A percentile compares a stretch with the other conserved stretches of the same genome.
phyloP scores from a whole-genome alignment of 2,113 vertebrate species.

The Nerophis lumbriciformis region DNA sequence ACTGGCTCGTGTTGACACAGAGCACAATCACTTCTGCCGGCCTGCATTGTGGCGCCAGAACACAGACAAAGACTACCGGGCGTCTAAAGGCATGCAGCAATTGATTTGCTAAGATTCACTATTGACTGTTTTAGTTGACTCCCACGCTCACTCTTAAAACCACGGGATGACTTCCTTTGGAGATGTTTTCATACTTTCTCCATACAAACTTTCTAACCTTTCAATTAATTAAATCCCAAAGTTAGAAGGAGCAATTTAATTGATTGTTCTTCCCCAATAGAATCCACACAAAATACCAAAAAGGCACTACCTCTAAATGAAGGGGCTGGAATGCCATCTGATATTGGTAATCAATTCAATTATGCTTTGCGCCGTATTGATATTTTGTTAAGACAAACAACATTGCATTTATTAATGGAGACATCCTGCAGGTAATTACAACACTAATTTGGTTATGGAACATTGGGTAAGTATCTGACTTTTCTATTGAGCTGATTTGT shows the following conservation, averaged over 20 bases:
- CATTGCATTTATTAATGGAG: constrained; percentile 57
- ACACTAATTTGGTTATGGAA: constrained; percentile 60
- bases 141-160: constrained; percentile 19
- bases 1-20: constrained; percentile 66
- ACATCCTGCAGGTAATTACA: constrained; percentile 57
- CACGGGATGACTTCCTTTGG: background rate
- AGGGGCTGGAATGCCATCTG: constrained; percentile 12
- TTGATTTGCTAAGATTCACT: constrained; percentile 56
- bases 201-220: background rate
- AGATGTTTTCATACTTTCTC: too few species aligned
- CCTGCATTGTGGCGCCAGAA: constrained; percentile 48
- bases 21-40: constrained; percentile 64
- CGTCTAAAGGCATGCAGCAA: constrained; percentile 46
- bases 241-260: background rate
- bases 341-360: constrained; percentile 50
- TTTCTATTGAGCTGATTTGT: constrained; percentile 52
- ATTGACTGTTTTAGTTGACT: constrained; percentile 59
- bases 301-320: constrained; percentile 13
- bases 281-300: constrained; percentile 14
- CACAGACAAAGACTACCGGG: constrained; percentile 45
- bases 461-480: constrained; percentile 52
- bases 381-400: constrained; percentile 52
- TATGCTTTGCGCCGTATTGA: constrained; percentile 45
- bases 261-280: background rate
- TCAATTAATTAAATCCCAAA: constrained; percentile 14